phyloP scores from a whole-genome alignment of 2,797 vertebrate species.

The Clarias platycephalus region DNA sequence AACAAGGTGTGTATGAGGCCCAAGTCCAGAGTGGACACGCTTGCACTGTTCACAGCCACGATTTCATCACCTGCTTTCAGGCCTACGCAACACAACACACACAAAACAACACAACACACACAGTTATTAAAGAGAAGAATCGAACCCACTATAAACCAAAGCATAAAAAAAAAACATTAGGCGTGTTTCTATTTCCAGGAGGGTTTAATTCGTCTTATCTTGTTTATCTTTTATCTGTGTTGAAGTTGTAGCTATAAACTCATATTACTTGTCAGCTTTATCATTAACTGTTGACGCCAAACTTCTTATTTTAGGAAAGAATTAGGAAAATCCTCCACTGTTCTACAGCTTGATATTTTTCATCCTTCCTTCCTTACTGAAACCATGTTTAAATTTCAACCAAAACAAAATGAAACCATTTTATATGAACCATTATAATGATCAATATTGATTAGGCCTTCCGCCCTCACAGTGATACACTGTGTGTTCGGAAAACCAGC shows the following conservation, averaged over 20 bases:
- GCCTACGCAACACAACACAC: constrained; percentile 67
- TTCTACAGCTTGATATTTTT: not conserved
- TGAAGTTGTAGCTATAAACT: not conserved
- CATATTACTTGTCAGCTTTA: not conserved
- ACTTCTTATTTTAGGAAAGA: not conserved
- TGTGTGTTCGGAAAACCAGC: too few species aligned
- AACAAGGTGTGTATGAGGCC: constrained; percentile 85
- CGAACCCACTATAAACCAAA: not conserved
- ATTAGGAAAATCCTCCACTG: not conserved
- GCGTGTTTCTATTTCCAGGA: too few species aligned
- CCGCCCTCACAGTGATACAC: too few species aligned
- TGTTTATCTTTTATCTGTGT: not conserved
- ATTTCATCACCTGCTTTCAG: constrained; percentile 86
- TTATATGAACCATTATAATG: too few species aligned
- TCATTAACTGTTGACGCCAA: not conserved
- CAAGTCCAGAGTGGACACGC: constrained; percentile 81
- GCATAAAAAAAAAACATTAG: not conserved
- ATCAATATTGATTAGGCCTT: too few species aligned
- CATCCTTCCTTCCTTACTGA: not conserved
- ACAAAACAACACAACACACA: constrained; percentile 6
- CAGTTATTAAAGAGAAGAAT: not conserved
- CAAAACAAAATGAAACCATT: not conserved
- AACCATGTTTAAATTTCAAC: not conserved
- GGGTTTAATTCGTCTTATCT: too few species aligned
- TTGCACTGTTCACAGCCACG: constrained; percentile 79